A percentile compares a stretch with the other conserved stretches of the same genome.
These are phyloP conservation scores for Microcebus ravelobensis DNA, from an alignment of 2,113 vertebrate genomes.

Conservation along the genomic window DNA sequence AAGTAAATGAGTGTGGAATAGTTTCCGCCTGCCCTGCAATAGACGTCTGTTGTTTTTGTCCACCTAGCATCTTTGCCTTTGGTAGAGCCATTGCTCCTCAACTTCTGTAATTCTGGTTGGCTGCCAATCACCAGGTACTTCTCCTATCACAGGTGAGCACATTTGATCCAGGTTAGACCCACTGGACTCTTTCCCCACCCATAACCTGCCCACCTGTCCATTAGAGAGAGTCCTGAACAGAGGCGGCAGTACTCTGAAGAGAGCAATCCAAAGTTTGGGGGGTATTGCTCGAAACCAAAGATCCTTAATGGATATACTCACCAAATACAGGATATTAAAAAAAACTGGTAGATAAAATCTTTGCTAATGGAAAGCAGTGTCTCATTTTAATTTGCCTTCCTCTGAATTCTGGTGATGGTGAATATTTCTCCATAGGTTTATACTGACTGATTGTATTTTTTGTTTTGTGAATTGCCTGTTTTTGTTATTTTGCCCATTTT, in stretches of 20 bases:
- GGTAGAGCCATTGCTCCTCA: neutral
- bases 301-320: neutral
- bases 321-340: neutral
- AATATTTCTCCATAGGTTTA: neutral
- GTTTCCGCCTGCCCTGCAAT: neutral
- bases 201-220: neutral
- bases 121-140: neutral
- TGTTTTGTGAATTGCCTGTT: neutral
- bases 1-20: neutral
- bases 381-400: neutral
- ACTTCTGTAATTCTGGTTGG: neutral
- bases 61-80: neutral
- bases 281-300: neutral
- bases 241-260: neutral
- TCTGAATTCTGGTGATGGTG: neutral
- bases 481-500: neutral
- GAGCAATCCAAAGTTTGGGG: neutral
- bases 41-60: neutral
- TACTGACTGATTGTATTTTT: neutral
- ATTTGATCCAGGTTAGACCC: neutral
- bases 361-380: neutral
- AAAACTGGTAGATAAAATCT: neutral
- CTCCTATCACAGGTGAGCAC: neutral
- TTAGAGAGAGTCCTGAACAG: neutral
- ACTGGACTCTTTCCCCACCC: neutral